Evolutionary conservation across 2,113 vertebrate genomes (phyloP).

Genomic region (Tragulus kanchil): DNA sequence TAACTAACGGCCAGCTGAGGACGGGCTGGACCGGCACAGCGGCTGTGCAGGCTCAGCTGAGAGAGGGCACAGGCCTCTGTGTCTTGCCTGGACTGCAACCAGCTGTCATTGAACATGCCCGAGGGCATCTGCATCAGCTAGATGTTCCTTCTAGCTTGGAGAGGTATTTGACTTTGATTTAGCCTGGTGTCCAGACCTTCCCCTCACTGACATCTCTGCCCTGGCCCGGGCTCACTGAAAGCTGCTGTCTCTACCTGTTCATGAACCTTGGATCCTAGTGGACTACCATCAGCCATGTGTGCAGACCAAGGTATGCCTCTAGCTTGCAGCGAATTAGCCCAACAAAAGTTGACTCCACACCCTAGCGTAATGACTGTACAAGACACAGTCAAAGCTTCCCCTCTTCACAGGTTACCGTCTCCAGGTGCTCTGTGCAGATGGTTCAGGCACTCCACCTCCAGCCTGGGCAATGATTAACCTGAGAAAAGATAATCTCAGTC

Average conservation of each 20-base stretch:
- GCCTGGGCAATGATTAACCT: background rate
- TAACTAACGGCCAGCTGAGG: background rate
- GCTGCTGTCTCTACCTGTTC: background rate
- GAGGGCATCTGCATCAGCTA: background rate
- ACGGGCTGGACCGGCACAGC: background rate
- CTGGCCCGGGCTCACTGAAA: background rate
- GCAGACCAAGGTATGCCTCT: background rate
- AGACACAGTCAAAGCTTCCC: background rate
- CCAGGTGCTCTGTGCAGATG: background rate
- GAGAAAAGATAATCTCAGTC: background rate
- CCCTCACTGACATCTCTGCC: background rate
- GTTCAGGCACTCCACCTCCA: background rate
- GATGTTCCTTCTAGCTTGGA: background rate
- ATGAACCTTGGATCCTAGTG: background rate
- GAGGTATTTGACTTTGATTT: background rate
- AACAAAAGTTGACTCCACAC: background rate
- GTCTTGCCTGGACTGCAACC: background rate
- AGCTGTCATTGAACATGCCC: background rate
- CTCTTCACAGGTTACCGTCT: background rate
- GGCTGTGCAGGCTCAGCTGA: rapidly evolving
- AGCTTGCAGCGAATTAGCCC: background rate
- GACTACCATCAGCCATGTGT: background rate
- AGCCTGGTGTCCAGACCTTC: background rate
- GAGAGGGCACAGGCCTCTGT: background rate
- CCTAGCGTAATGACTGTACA: too few relatives aligned